Evolutionary conservation across 2,797 vertebrate species (phyloP).

Genomic region (Tapirus indicus): DNA sequence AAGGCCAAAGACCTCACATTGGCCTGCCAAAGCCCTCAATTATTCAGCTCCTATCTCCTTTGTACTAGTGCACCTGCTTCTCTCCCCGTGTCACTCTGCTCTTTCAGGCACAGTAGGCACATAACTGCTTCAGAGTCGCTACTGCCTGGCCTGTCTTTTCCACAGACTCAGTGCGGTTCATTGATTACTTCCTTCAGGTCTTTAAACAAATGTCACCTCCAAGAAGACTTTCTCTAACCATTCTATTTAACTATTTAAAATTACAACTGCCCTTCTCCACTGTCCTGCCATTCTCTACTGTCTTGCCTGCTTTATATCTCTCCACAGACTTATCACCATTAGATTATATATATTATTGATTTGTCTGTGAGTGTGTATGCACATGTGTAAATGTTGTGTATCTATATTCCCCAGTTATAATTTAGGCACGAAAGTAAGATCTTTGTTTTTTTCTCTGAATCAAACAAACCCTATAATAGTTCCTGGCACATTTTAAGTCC

Average conservation of each 20-base stretch:
- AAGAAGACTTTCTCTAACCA: neutral
- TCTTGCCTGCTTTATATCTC: neutral
- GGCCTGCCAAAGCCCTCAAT: neutral
- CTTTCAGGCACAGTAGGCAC: neutral
- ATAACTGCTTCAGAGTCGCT: neutral
- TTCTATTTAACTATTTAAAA: neutral
- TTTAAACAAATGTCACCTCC: neutral
- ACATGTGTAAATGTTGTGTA: fast-evolving
- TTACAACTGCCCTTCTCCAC: neutral
- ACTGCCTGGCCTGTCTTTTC: neutral
- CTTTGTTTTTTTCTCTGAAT: neutral
- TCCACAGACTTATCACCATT: neutral
- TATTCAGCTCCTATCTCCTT: neutral
- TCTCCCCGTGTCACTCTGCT: neutral
- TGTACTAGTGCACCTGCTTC: neutral
- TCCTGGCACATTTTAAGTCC: neutral
- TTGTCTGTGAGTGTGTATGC: neutral
- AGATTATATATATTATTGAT: neutral
- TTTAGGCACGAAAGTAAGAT: neutral
- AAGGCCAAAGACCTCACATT: neutral
- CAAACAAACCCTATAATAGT: neutral
- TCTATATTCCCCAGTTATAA: neutral
- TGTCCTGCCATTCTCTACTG: too few relatives aligned
- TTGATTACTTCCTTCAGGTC: neutral
- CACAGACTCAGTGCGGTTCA: neutral